phyloP scores from a whole-genome alignment of 2,113 vertebrate species.

The Tringa solitaria region DNA sequence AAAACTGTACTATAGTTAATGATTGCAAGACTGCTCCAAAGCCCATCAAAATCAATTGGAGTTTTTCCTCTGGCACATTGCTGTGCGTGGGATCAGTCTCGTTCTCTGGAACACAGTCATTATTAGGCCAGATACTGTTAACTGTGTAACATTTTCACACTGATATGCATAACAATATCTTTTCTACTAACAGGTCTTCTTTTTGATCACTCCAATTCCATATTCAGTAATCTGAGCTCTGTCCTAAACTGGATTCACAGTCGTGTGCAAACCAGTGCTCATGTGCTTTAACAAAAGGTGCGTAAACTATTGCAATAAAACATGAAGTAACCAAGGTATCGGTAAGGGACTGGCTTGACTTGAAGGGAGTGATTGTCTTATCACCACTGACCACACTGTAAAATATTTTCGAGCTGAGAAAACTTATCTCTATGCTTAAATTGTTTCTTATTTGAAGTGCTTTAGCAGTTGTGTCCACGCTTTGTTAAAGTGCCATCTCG shows the following conservation, averaged over 20 bases:
- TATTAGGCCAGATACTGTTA: neutral
- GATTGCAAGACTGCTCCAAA: neutral
- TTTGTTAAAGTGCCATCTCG: neutral
- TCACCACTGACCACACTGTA: neutral
- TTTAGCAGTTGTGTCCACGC: neutral
- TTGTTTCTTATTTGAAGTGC: neutral
- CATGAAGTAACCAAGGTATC: neutral
- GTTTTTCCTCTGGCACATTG: neutral
- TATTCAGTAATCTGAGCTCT: neutral
- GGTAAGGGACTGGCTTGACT: neutral
- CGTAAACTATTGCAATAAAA: slow-evolving; percentile 11
- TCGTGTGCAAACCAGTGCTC: slow-evolving; percentile 69
- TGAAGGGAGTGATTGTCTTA: neutral
- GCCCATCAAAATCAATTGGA: neutral
- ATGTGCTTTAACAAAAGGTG: slow-evolving; percentile 29
- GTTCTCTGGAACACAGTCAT: neutral
- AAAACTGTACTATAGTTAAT: neutral
- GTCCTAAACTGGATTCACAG: slow-evolving; percentile 32
- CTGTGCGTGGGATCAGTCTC: neutral
- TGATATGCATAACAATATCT: neutral
- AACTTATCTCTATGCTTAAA: neutral
- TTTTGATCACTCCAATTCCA: neutral
- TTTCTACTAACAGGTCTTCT: neutral
- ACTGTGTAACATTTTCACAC: neutral
- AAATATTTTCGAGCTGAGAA: neutral